A percentile compares a stretch with the other conserved stretches of the same genome.
Evolutionary conservation across 2,113 vertebrate species (phyloP).

Genomic region (Podarcis raffonei): DNA sequence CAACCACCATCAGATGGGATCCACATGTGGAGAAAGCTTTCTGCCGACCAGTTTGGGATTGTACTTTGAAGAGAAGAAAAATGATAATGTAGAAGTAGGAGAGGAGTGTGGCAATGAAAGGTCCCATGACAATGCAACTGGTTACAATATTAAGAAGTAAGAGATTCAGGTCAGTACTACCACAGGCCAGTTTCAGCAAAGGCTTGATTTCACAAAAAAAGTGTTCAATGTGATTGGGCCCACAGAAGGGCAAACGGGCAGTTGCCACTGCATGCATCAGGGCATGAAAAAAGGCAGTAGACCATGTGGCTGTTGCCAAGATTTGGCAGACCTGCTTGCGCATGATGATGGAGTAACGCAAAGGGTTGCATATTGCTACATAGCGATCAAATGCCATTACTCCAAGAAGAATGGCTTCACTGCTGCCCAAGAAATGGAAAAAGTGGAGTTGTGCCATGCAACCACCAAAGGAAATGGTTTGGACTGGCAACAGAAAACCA

Average conservation of each 20-base stretch:
- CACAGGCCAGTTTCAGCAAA: conserved; percentile 42
- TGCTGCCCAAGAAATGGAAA: conserved; percentile 45
- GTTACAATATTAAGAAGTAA: conserved; percentile 28
- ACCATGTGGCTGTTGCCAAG: conserved; percentile 50
- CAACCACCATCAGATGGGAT: conserved; percentile 44
- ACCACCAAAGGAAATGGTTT: conserved; percentile 38
- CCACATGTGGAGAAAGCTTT: conserved; percentile 47
- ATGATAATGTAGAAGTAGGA: conserved; percentile 49
- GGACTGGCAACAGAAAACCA: conserved; percentile 43
- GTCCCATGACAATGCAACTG: conserved; percentile 13
- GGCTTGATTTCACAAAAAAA: conserved; percentile 56
- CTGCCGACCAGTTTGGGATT: conserved; percentile 8
- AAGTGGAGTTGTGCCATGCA: conserved; percentile 56
- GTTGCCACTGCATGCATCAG: conserved; percentile 22
- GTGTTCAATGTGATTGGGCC: conserved; percentile 36
- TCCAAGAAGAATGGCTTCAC: neutral
- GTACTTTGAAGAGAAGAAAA: conserved; percentile 31
- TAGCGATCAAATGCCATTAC: conserved; percentile 53
- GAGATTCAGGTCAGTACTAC: conserved; percentile 31
- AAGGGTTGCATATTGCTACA: conserved; percentile 44
- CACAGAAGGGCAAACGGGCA: conserved; percentile 25
- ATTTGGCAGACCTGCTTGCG: conserved; percentile 26
- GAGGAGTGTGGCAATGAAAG: conserved; percentile 35
- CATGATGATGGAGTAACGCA: conserved; percentile 46
- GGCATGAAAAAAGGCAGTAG: conserved; percentile 32